Conservation (phyloP, 2,888 invertebrate genomes). For the Cataglyphis altisquamis region DNA sequence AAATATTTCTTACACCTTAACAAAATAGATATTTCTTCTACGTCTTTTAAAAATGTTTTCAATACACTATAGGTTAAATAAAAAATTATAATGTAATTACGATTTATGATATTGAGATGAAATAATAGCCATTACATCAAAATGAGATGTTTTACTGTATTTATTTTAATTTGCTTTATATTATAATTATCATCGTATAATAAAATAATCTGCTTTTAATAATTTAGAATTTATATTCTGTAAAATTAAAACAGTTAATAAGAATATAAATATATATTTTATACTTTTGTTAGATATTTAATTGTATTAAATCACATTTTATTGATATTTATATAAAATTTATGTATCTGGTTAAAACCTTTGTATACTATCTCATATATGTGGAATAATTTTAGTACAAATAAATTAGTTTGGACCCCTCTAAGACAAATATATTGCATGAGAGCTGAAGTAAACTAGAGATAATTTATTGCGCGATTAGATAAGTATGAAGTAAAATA, state of each 20-base stretch:
- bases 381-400: conserved; percentile 93
- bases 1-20: conserved; percentile 93
- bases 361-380: conserved; percentile 93
- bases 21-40: conserved; percentile 87
- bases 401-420: conserved; percentile 95
- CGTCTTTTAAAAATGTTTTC: conserved; percentile 91
- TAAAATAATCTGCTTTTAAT: conserved; percentile 97
- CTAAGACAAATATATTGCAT: conserved; percentile 83
- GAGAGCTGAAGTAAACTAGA: background rate
- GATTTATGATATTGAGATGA: conserved; percentile 93
- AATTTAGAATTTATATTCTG: conserved; percentile 93
- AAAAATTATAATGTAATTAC: conserved; percentile 89
- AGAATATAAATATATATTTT: background rate
- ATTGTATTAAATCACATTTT: background rate
- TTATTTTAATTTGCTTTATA: conserved; percentile 98
- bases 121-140: conserved; percentile 95
- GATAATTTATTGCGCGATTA: background rate
- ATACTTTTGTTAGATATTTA: conserved; percentile 1
- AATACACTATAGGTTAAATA: conserved; percentile 91
- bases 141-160: conserved; percentile 97
- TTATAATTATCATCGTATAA: conserved; percentile 89
- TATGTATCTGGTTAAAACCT: conserved; percentile 91
- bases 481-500: background rate
- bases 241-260: conserved; percentile 43
- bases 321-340: background rate